Base-by-base conservation (phyloP, 2,888 invertebrate genomes). In the Dryadula phaetusa region DNA sequence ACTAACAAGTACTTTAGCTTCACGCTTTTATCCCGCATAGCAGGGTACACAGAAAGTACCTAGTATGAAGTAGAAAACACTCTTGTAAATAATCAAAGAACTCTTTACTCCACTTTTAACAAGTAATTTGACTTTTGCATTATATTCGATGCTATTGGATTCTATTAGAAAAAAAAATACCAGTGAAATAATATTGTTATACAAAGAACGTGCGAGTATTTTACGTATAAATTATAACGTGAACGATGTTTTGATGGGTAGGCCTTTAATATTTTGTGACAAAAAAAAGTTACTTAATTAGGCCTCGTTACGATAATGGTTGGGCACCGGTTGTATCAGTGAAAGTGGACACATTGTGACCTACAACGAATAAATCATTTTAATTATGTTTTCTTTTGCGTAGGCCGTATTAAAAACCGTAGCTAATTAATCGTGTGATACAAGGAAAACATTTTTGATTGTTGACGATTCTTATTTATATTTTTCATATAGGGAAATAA, bases 271-370 rank as follows among this genome's bases (percentile, higher is more conserved):
- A 70, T 58, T 52, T 54, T 67, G 67, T 70, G 70, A 74, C 75
- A 75, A 74, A 72, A 75, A 74, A 71, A 66, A 66, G 66, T 68
- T 70, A 61, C 70, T 75, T 75, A 75, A 75, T 75, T 74, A 75
- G 74, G 53, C 32, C 70, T 72, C 74, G 70, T 73, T 75, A 72
- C 70, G 66, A 64, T 67, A 69, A 70, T 60, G 47, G 14, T 20
- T 37, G 40, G 60, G 42, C 66, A 65, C 63, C 52, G 67, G 66
- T 68, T 53, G 64, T 42, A 8, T 52, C 62, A 67, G 72, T 64
- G 73, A 73, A 73, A 73, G 72, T 73, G 65, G 65, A 52, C 61
- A 64, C 72, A 72, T 73, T 72, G 72, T 47, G 67, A 64, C 64
- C 54, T 54, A 64, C 22, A 40, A 47, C 62, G 49, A 53, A 65